Evolutionary conservation across 2,888 invertebrate species (phyloP).

Genomic region (Schrankia costaestrigalis): DNA sequence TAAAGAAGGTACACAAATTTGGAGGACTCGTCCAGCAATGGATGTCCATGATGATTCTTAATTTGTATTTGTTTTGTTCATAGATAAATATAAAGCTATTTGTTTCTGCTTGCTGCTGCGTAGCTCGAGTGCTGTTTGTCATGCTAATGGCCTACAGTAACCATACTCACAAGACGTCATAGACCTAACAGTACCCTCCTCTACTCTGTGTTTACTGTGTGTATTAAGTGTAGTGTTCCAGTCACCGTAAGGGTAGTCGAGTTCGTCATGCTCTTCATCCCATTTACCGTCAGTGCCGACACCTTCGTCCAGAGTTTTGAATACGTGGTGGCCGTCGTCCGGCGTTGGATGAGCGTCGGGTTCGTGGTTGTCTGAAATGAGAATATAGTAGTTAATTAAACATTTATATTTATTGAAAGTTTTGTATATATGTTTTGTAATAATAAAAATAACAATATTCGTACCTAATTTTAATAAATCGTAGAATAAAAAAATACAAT

Average conservation of each 20-base stretch:
- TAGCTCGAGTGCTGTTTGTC: too few relatives aligned
- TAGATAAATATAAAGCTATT: too few relatives aligned
- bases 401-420: not conserved
- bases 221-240: conserved; percentile 40
- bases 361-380: conserved; percentile 38
- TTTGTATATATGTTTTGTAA: not conserved
- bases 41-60: too few relatives aligned
- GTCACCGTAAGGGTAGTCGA: conserved; percentile 71
- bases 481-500: too few relatives aligned
- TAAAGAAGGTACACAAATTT: too few relatives aligned
- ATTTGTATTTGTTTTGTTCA: too few relatives aligned
- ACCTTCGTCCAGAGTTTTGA: conserved; percentile 33
- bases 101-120: too few relatives aligned
- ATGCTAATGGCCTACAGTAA: too few relatives aligned
- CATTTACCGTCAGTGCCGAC: conserved; percentile 67
- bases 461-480: not conserved
- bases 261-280: conserved; percentile 57
- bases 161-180: conserved; percentile 4
- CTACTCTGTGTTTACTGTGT: conserved; percentile 10
- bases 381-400: not conserved
- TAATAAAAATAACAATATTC: not conserved
- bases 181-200: conserved; percentile 1
- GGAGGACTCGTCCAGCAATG: too few relatives aligned
- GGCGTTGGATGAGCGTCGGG: conserved; percentile 14
- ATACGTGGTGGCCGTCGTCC: conserved; percentile 27